Conservation (phyloP, 2,888 invertebrate genomes). For the Trissoscelio sp. region DNA sequence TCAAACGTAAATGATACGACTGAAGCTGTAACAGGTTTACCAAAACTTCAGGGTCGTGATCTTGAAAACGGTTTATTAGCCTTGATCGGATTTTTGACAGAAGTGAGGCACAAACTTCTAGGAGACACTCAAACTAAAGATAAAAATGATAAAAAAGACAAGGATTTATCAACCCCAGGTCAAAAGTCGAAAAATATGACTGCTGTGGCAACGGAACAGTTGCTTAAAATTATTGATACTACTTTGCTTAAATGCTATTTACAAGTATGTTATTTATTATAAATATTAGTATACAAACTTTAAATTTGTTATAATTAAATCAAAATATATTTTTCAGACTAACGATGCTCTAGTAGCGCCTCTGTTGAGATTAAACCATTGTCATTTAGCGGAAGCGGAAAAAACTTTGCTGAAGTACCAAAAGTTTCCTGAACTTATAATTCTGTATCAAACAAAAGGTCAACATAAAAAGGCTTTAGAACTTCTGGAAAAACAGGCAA, state of each 20-base stretch:
- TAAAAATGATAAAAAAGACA: slow-evolving; percentile 75
- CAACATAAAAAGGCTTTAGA: slow-evolving; percentile 96
- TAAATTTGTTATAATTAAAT: slow-evolving; percentile 27
- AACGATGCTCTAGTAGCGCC: slow-evolving; percentile 98
- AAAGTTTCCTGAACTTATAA: slow-evolving; percentile 96
- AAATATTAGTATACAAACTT: too few species aligned
- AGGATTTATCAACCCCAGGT: slow-evolving; percentile 69
- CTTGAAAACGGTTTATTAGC: slow-evolving; percentile 94
- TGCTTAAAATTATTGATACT: slow-evolving; percentile 97
- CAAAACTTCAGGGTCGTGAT: slow-evolving; percentile 91
- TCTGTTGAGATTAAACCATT: slow-evolving; percentile 94
- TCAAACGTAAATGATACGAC: slow-evolving; percentile 81
- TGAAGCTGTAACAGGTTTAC: slow-evolving; percentile 83
- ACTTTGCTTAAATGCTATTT: slow-evolving; percentile 98
- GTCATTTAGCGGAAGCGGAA: slow-evolving; percentile 97
- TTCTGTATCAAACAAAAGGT: slow-evolving; percentile 97
- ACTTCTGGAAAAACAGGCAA: slow-evolving; percentile 91
- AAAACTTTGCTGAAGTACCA: slow-evolving; percentile 93
- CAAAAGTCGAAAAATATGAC: slow-evolving; percentile 82
- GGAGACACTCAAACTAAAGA: slow-evolving; percentile 80
- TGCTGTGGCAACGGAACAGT: slow-evolving; percentile 85
- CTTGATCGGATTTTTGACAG: slow-evolving; percentile 94
- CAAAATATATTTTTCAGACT: slow-evolving; percentile 91
- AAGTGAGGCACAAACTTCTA: slow-evolving; percentile 87
- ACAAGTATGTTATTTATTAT: slow-evolving; percentile 87